Percentiles rank a stretch among this genome's conserved stretches.
Conservation (phyloP, 2,113 vertebrate genomes). For the Oenanthe melanoleuca region DNA sequence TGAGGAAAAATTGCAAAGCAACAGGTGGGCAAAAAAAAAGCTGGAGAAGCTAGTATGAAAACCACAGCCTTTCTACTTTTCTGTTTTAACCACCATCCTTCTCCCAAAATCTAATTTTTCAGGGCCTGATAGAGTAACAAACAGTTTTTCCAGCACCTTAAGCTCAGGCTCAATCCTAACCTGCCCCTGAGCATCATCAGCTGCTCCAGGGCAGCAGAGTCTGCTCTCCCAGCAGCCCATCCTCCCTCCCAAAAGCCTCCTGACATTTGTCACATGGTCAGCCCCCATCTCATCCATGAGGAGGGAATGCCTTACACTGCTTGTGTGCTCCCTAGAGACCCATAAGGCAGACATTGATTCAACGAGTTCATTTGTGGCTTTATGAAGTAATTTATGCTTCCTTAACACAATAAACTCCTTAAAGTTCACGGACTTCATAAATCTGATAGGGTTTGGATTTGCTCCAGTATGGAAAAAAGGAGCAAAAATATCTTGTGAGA, state of each 20-base stretch:
- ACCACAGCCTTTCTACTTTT: neutral
- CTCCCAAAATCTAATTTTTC: neutral
- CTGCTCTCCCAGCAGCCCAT: neutral
- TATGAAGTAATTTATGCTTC: neutral
- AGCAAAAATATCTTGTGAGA: neutral
- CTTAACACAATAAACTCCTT: neutral
- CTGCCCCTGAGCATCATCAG: neutral
- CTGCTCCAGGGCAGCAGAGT: neutral
- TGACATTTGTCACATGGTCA: accelerated
- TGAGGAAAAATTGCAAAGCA: neutral
- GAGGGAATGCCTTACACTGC: neutral
- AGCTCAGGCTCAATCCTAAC: neutral
- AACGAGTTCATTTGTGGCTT: neutral
- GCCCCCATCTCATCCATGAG: neutral
- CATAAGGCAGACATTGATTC: neutral
- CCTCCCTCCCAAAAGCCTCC: neutral
- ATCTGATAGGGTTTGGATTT: neutral
- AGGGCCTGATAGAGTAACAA: neutral
- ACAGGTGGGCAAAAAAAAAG: neutral
- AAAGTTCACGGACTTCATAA: neutral
- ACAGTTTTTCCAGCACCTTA: neutral
- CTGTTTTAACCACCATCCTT: neutral
- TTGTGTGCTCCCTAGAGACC: neutral
- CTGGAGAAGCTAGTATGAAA: neutral
- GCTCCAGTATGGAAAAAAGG: neutral